phyloP scores from a whole-genome alignment of 2,888 invertebrate genomes.

The Drosophila rubida region DNA sequence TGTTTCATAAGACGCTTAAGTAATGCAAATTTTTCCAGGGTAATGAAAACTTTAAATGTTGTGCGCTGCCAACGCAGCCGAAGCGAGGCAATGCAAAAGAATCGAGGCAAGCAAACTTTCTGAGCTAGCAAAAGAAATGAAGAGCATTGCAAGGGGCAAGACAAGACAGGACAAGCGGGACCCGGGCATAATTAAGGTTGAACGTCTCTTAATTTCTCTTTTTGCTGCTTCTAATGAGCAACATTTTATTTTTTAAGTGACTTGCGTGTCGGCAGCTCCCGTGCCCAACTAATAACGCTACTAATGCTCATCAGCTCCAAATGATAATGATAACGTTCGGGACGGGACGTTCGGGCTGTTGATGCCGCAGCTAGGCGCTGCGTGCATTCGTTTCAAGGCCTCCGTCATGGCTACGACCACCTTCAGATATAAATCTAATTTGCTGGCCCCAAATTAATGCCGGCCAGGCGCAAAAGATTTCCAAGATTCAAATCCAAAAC shows the following conservation, averaged over 20 bases:
- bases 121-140: slow-evolving; percentile 38
- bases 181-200: slow-evolving; percentile 72
- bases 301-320: slow-evolving; percentile 37
- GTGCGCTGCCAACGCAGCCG: slow-evolving; percentile 18
- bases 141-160: slow-evolving; percentile 1
- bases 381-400: slow-evolving; percentile 23
- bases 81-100: slow-evolving; percentile 29
- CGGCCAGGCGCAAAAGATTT: slow-evolving; percentile 38
- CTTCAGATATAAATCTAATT: slow-evolving; percentile 39
- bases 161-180: background rate
- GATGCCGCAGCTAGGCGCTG: slow-evolving; percentile 9
- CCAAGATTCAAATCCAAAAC: slow-evolving; percentile 19
- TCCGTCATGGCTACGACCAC: slow-evolving; percentile 3
- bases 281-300: slow-evolving; percentile 41
- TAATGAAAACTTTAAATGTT: slow-evolving; percentile 65
- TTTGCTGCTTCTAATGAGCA: slow-evolving; percentile 65
- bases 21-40: slow-evolving; percentile 50
- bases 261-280: slow-evolving; percentile 52
- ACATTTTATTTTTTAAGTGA: slow-evolving; percentile 75
- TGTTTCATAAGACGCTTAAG: slow-evolving; percentile 35
- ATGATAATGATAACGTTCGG: slow-evolving; percentile 24
- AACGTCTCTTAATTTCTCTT: slow-evolving; percentile 69
- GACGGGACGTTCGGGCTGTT: slow-evolving; percentile 38
- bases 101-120: slow-evolving; percentile 60
- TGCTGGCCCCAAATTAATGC: slow-evolving; percentile 39